Evolutionary conservation across 2,113 vertebrate genomes (phyloP).

Genomic region (Grus americana): DNA sequence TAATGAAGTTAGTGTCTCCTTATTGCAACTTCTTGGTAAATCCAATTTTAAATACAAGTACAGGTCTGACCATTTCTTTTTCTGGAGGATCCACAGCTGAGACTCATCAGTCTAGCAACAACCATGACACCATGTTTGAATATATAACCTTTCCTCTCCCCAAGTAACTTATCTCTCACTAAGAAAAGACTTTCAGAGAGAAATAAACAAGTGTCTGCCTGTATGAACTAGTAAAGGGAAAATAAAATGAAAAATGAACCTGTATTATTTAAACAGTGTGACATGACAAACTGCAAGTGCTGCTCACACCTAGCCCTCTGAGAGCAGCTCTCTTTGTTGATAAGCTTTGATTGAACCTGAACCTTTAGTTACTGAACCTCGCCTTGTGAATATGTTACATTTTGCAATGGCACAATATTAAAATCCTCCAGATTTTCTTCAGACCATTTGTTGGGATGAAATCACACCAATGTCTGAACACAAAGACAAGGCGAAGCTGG

Average conservation of each 20-base stretch:
- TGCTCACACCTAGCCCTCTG: background rate
- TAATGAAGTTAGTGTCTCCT: background rate
- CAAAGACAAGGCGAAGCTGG: background rate
- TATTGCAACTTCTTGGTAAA: background rate
- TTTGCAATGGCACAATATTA: background rate
- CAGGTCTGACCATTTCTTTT: background rate
- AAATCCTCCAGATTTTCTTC: background rate
- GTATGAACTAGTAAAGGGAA: conserved; percentile 34
- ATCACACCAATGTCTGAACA: background rate
- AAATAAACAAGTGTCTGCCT: conserved; percentile 39
- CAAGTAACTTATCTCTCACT: conserved; percentile 16
- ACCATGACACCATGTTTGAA: conserved; percentile 31
- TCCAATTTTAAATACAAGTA: background rate
- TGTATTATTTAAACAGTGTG: conserved; percentile 47
- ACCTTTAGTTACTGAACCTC: background rate
- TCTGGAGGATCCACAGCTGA: background rate
- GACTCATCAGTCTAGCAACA: conserved; percentile 12
- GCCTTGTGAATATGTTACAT: background rate
- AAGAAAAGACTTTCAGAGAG: conserved; percentile 8
- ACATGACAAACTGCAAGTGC: conserved; percentile 19
- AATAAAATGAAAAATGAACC: conserved; percentile 43
- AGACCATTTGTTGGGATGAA: background rate
- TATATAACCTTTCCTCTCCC: conserved; percentile 20
- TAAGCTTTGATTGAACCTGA: background rate
- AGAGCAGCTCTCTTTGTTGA: conserved; percentile 37